Evolutionary conservation across 2,797 vertebrate species (phyloP), one percentile per base, ranked within the genome.

Genomic region (Neostethus bicornis): DNA sequence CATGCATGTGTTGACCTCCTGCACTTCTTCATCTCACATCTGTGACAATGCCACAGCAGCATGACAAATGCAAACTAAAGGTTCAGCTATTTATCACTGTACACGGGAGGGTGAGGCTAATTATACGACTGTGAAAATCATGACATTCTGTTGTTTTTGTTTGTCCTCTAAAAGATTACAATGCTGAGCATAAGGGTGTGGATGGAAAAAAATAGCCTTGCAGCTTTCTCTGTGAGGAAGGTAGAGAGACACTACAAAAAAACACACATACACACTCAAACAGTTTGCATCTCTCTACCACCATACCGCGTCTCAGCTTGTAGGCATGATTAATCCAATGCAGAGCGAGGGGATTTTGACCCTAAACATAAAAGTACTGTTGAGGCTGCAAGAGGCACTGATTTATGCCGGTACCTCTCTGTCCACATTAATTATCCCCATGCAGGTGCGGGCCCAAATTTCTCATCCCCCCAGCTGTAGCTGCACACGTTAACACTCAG

Each of bases 281-380:
- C 71, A 71, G 64, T 71, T 80, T 67, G 70, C 56, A 53, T 82
- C 48, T 61, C 48, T 61, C 55, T 52, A 70, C 70, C 41, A 69
- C 72, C 68, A 41, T 20, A 41, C 77, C 77, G 73, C 43, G 42
- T 76, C 75, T 78, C 72, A 58, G 84, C 82, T 79, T 58, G 70
- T 55, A 82, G 72, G 87, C 77, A 69, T 90, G 88, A 92, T 92
- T 92, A 92, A 93, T 93, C 89, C 88, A 72, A 78, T 72, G 60
- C 75, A 74, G 83, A 85, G 80, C 64, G 72, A 82, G 85, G 86
- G 85, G 86, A 92, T 92, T 92, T 91, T 91, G 89, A 93, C 90
- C 90, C 90, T 89, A 88, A 92, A 91, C 90, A 89, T 90, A 90
- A 92, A 92, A 92, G 90, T 90, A 88, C 88, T 84, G 86, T 91